A percentile compares a stretch with the other conserved stretches of the same genome.
Conservation (phyloP, 64 coral and sea anemone species). For the Stichodactyla mertensii region DNA sequence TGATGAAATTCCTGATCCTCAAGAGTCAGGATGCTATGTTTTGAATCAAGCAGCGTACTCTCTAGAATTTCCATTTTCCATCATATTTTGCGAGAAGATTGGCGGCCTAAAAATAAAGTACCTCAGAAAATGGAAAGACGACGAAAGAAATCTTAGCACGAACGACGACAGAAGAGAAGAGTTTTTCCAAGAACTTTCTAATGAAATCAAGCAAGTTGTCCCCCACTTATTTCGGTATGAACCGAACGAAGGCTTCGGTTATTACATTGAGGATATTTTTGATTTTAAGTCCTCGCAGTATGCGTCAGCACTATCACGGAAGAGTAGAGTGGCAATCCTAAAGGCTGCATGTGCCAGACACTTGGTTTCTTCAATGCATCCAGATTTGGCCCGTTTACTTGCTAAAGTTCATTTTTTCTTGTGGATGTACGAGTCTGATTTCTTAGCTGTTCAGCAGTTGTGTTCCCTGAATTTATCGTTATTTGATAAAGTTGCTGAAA, state of each 20-base stretch:
- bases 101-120: not conserved
- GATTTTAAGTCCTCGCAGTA: not conserved
- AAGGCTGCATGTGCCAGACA: slow-evolving; percentile 1
- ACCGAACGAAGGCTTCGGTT: not conserved
- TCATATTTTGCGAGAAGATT: slow-evolving; percentile 10
- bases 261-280: slow-evolving; percentile 1
- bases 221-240: not conserved
- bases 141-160: not conserved
- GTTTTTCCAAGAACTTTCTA: slow-evolving; percentile 2
- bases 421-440: not conserved
- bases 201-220: not conserved
- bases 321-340: not conserved
- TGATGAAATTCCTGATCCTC: slow-evolving; percentile 52
- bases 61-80: not conserved
- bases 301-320: not conserved
- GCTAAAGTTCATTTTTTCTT: slow-evolving; percentile 5
- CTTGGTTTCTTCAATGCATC: not conserved
- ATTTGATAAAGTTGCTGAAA: not conserved
- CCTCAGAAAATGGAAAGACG: not conserved
- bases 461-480: not conserved
- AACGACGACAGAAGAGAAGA: not conserved
- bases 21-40: slow-evolving; percentile 40
- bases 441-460: not conserved
- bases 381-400: not conserved
- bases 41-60: not conserved